Percentiles rank a stretch among this genome's conserved stretches.
phyloP scores from a whole-genome alignment of 2,113 vertebrate genomes.

The Calonectris borealis region DNA sequence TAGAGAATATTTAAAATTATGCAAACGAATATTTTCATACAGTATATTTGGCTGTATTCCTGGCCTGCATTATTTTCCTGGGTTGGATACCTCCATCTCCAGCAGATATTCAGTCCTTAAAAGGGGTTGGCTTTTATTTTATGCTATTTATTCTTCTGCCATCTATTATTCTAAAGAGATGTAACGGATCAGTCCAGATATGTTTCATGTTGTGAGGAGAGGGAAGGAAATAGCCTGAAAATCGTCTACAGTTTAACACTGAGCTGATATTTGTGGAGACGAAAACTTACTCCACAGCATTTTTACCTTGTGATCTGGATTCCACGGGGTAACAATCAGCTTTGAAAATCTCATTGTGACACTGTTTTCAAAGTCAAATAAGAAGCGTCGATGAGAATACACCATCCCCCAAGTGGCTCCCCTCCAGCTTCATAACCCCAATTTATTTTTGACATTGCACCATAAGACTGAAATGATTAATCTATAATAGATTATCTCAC shows the following conservation, averaged over 20 bases:
- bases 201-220: not conserved
- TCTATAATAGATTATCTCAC: conserved; percentile 48
- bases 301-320: conserved; percentile 53
- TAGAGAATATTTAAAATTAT: conserved; percentile 69
- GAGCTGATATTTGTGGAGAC: conserved; percentile 31
- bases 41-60: conserved; percentile 50
- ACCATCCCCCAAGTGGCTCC: conserved; percentile 6
- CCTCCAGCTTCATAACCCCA: conserved; percentile 28
- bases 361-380: conserved; percentile 68
- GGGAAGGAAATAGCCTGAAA: conserved; percentile 27
- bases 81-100: conserved; percentile 20
- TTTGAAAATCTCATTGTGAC: conserved; percentile 41
- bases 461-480: conserved; percentile 42
- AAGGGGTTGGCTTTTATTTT: conserved; percentile 3
- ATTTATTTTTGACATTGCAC: conserved; percentile 65
- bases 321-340: conserved; percentile 13
- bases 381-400: conserved; percentile 1
- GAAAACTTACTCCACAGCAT: conserved; percentile 24
- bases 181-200: conserved; percentile 49
- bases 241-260: conserved; percentile 12
- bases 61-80: conserved; percentile 40
- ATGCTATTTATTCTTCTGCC: conserved; percentile 24
- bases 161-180: conserved; percentile 45
- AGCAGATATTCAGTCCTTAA: conserved; percentile 42
- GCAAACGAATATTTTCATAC: conserved; percentile 63